These are phyloP conservation scores for Aptenodytes forsteri DNA, from an alignment of 2,113 vertebrate genomes.

Conservation along the genomic window DNA sequence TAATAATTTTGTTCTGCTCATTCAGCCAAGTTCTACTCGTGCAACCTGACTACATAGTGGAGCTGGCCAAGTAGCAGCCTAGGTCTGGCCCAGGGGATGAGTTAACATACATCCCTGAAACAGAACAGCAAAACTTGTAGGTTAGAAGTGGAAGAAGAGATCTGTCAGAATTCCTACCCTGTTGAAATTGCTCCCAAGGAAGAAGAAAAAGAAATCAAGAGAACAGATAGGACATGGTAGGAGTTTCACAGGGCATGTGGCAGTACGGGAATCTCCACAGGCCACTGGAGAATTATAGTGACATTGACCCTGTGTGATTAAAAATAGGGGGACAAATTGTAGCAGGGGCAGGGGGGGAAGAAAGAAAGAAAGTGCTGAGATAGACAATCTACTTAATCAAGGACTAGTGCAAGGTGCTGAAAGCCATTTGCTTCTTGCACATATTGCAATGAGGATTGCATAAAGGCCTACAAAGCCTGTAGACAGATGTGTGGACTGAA, in stretches of 20 bases:
- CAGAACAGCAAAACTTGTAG: neutral
- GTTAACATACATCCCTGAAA: neutral
- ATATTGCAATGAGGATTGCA: neutral
- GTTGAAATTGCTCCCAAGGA: neutral
- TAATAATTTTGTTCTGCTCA: slow-evolving; percentile 25
- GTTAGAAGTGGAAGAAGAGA: neutral
- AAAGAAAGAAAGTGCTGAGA: neutral
- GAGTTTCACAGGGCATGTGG: neutral
- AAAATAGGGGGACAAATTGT: neutral
- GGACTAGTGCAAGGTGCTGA: neutral
- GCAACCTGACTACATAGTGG: neutral
- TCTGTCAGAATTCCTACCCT: neutral
- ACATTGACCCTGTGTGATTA: neutral
- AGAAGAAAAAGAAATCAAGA: neutral
- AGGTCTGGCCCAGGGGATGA: neutral
- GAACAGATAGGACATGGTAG: rapidly evolving
- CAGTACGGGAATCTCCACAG: neutral
- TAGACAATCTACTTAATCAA: neutral
- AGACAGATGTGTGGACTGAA: neutral
- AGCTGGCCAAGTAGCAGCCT: neutral
- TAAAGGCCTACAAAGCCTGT: neutral
- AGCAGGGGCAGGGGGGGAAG: rapidly evolving
- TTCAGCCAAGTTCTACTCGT: slow-evolving; percentile 19
- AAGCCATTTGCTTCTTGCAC: neutral
- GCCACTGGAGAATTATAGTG: neutral